Evolutionary conservation across 2,797 vertebrate species (phyloP).

Genomic region (Buceros bicornis): DNA sequence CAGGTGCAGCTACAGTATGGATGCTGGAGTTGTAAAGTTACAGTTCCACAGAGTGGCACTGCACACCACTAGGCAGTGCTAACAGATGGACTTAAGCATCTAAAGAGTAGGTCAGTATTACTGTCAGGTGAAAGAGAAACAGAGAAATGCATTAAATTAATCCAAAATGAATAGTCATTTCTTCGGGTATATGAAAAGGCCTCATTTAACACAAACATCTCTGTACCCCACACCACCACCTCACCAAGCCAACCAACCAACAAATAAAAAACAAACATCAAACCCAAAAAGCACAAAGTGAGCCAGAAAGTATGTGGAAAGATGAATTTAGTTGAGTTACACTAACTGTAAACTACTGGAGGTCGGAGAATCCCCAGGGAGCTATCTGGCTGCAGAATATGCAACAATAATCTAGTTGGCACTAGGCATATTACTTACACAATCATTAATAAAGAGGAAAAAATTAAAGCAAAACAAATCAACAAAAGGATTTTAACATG

Average conservation of each 20-base stretch:
- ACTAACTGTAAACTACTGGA: background rate
- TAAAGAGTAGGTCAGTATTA: background rate
- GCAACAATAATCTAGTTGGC: background rate
- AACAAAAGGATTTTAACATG: slow-evolving; percentile 22
- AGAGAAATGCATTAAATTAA: background rate
- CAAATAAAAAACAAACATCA: background rate
- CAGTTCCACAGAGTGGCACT: background rate
- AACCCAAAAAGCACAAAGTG: background rate
- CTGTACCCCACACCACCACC: rapidly evolving
- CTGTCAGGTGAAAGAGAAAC: background rate
- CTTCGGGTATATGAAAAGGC: background rate
- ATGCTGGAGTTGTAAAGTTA: background rate
- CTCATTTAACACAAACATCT: background rate
- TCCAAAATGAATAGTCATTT: background rate
- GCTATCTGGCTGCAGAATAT: background rate
- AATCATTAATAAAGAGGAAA: background rate
- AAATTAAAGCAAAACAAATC: background rate
- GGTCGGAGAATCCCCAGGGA: background rate
- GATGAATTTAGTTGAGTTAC: background rate
- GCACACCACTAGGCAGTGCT: background rate
- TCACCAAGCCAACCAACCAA: background rate
- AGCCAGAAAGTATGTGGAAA: background rate
- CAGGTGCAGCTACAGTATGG: background rate
- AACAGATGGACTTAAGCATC: background rate
- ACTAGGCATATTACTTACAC: background rate